phyloP scores from a whole-genome alignment of 2,888 invertebrate species.

The Antitype chi region DNA sequence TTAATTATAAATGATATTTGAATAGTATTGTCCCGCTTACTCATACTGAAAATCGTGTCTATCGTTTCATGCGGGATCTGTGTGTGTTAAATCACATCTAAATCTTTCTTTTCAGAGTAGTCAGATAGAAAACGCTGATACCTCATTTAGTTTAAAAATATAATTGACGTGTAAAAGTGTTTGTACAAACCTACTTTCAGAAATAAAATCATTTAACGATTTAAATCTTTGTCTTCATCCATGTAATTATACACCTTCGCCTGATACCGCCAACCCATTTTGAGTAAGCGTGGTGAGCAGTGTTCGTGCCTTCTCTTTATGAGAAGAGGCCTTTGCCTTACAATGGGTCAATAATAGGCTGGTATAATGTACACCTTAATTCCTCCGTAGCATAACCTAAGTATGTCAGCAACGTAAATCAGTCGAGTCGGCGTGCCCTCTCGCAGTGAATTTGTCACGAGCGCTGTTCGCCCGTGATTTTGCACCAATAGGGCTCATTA shows the following conservation, averaged over 20 bases:
- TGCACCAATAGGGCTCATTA: conserved; percentile 83
- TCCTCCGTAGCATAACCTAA: conserved; percentile 46
- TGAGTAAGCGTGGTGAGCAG: not conserved
- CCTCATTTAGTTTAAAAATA: no score
- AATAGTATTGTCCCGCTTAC: not conserved
- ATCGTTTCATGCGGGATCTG: not conserved
- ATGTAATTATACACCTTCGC: not conserved
- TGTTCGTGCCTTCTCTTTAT: not conserved
- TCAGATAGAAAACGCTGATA: no score
- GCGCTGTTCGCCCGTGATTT: conserved; percentile 79
- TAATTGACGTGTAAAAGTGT: no score
- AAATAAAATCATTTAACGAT: not conserved
- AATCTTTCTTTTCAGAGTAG: no score
- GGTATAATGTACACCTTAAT: not conserved
- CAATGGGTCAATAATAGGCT: not conserved
- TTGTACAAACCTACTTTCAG: no score
- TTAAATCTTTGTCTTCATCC: not conserved
- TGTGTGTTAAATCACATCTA: no score
- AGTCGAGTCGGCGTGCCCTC: conserved; percentile 66
- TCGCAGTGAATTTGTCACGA: conserved; percentile 73
- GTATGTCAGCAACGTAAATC: conserved; percentile 65
- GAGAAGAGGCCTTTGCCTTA: not conserved
- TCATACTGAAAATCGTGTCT: not conserved
- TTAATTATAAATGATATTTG: not conserved
- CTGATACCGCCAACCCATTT: not conserved